phyloP scores from a whole-genome alignment of 1,140 invertebrate species.

The Hestina assimilis region DNA sequence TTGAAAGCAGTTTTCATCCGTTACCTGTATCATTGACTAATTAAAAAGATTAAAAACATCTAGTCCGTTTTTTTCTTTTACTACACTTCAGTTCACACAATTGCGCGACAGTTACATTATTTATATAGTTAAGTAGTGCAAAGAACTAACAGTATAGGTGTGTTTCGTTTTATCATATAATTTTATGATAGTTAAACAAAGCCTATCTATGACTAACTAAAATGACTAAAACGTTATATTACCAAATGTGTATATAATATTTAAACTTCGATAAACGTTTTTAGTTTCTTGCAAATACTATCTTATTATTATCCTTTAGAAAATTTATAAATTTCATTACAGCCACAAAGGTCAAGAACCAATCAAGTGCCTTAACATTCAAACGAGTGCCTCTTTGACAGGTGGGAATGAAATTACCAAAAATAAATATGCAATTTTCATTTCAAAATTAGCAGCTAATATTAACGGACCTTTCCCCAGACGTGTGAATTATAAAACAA shows the following conservation, averaged over 20 bases:
- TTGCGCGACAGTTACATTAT: too few species aligned
- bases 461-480: not conserved
- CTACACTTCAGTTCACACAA: too few species aligned
- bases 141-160: not conserved
- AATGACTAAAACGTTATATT: not conserved
- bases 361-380: too few species aligned
- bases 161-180: not conserved
- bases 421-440: not conserved
- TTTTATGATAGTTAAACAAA: not conserved
- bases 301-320: not conserved
- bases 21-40: too few species aligned
- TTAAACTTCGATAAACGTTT: too few species aligned
- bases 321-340: not conserved
- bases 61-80: too few species aligned
- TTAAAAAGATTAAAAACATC: too few species aligned
- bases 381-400: too few species aligned
- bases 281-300: not conserved
- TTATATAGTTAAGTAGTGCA: too few species aligned
- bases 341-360: too few species aligned
- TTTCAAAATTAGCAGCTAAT: not conserved
- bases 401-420: too few species aligned
- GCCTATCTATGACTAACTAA: not conserved
- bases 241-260: not conserved
- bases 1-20: too few species aligned
- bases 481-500: conserved; percentile 16